These are phyloP conservation scores for Listronotus bonariensis DNA, from an alignment of 1,140 invertebrate genomes.

Conservation along the genomic window DNA sequence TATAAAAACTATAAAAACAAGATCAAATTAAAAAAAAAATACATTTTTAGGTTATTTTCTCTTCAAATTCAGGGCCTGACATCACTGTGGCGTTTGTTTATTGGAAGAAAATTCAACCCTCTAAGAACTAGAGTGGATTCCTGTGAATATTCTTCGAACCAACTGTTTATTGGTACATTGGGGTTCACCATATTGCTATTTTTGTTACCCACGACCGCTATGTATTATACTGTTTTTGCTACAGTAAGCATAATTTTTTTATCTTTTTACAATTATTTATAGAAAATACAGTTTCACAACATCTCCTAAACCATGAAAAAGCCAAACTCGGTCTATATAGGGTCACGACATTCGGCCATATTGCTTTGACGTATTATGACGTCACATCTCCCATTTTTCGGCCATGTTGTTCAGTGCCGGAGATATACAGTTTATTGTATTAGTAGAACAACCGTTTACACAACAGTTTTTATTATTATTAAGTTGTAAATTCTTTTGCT, in stretches of 20 bases:
- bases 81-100: slow-evolving; percentile 83
- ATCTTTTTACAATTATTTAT: slow-evolving; percentile 12
- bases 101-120: slow-evolving; percentile 92
- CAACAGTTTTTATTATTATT: no score
- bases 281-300: neutral
- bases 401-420: no score
- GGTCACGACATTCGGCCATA: no score
- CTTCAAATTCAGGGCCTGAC: slow-evolving; percentile 77
- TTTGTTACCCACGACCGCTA: slow-evolving; percentile 83
- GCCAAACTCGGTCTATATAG: no score
- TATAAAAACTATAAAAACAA: slow-evolving; percentile 8
- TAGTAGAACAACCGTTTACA: no score
- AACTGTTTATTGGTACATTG: slow-evolving; percentile 89
- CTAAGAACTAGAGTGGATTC: slow-evolving; percentile 79
- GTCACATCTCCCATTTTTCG: no score
- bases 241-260: slow-evolving; percentile 62
- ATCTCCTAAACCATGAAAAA: neutral
- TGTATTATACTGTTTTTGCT: slow-evolving; percentile 91
- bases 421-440: no score
- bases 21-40: slow-evolving; percentile 2
- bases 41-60: slow-evolving; percentile 75
- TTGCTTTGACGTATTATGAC: no score
- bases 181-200: slow-evolving; percentile 89
- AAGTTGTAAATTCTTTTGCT: no score
- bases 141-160: slow-evolving; percentile 79